Conservation (phyloP, 2,113 vertebrate genomes). For the Rhizomys pruinosus region DNA sequence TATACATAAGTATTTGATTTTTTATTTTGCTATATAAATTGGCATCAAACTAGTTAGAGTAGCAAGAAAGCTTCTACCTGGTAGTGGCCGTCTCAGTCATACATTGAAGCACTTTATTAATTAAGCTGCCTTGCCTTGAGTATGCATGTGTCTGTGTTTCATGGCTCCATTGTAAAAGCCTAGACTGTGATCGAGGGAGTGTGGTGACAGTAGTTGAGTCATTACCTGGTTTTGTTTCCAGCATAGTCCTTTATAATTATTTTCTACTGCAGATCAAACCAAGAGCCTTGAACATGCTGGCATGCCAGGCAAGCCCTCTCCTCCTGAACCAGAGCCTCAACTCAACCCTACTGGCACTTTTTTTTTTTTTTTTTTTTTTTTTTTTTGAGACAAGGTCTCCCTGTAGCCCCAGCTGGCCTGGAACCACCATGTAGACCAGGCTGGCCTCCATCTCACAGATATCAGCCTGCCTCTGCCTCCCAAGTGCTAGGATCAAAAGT, state of each 20-base stretch:
- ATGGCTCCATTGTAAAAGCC: conserved; percentile 23
- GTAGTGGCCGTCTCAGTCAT: background rate
- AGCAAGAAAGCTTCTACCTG: background rate
- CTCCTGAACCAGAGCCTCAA: background rate
- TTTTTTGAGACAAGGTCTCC: background rate
- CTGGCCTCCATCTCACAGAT: too few species aligned
- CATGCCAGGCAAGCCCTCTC: background rate
- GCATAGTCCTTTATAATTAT: background rate
- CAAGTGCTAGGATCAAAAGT: too few species aligned
- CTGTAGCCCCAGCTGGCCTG: too few species aligned
- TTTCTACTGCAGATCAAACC: background rate
- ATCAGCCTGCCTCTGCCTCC: too few species aligned
- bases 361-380: background rate
- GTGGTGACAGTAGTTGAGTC: conserved; percentile 1
- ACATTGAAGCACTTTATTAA: background rate
- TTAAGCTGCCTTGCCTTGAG: background rate
- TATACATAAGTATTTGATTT: background rate
- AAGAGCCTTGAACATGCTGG: background rate
- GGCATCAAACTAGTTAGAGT: conserved; percentile 50
- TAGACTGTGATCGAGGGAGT: background rate
- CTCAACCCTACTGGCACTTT: background rate
- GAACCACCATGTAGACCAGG: too few species aligned
- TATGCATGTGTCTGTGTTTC: background rate
- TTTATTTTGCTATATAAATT: conserved; percentile 18
- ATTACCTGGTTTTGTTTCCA: conserved; percentile 40